These are phyloP conservation scores for Tineola bisselliella DNA, from an alignment of 2,888 invertebrate genomes.

Conservation along the genomic window DNA sequence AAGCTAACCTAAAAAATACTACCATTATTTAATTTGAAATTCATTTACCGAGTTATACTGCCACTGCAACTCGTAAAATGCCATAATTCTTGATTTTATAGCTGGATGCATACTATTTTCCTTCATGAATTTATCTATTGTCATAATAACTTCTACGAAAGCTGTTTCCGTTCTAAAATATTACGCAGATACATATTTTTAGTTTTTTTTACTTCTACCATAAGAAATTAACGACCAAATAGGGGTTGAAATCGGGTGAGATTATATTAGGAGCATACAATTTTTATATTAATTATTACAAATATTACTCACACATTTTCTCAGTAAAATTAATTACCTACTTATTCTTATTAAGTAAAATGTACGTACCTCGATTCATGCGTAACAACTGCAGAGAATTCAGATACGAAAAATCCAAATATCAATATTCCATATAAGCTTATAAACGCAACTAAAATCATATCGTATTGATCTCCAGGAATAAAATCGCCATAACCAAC, in stretches of 20 bases:
- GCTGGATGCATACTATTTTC: constrained; percentile 56
- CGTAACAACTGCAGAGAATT: constrained; percentile 59
- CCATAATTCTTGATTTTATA: constrained; percentile 55
- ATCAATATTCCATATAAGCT: constrained; percentile 55
- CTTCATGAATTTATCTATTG: constrained; percentile 57
- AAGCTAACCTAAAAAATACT: too few species aligned
- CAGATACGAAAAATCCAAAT: constrained; percentile 60
- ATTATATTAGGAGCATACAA: too few species aligned
- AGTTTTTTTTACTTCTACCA: too few species aligned
- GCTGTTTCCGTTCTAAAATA: constrained; percentile 49
- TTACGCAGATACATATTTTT: neutral
- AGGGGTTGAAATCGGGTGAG: too few species aligned
- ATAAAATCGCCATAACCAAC: constrained; percentile 59
- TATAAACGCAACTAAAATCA: constrained; percentile 52
- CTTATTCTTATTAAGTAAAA: neutral
- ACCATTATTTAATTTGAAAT: neutral
- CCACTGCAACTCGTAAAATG: constrained; percentile 64
- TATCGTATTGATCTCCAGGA: constrained; percentile 52
- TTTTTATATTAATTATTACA: too few species aligned
- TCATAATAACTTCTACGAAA: constrained; percentile 56
- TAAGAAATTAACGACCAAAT: too few species aligned
- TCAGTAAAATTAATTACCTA: too few species aligned
- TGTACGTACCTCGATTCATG: constrained; percentile 48
- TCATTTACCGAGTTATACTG: constrained; percentile 51
- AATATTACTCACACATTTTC: too few species aligned